Percentiles rank a stretch among this genome's conserved stretches.
Evolutionary conservation across 2,113 vertebrate species (phyloP).

Genomic region (Helogale parvula): DNA sequence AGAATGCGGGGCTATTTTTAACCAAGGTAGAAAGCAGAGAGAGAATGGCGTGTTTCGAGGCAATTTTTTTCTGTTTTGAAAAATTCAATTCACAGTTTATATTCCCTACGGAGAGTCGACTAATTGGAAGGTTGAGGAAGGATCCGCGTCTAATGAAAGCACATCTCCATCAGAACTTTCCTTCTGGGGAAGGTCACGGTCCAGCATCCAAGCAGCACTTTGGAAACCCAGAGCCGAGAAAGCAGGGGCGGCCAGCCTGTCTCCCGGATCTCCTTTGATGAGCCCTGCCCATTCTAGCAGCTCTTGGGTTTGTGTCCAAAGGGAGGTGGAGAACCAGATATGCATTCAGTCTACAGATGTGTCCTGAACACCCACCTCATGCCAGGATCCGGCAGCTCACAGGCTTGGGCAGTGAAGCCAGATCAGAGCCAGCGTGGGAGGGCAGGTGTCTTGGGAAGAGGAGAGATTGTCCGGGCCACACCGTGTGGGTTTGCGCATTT

Average conservation of each 20-base stretch:
- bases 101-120: conserved; percentile 36
- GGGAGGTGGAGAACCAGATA: background rate
- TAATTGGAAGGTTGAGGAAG: conserved; percentile 45
- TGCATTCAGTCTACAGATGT: background rate
- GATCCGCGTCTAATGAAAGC: background rate
- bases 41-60: conserved; percentile 63
- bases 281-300: background rate
- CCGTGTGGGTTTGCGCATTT: rapidly evolving
- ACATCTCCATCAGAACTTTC: background rate
- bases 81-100: conserved; percentile 63
- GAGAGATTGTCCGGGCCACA: background rate
- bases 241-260: background rate
- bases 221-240: background rate
- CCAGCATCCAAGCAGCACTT: background rate
- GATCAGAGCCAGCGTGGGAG: rapidly evolving
- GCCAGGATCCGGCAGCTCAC: background rate
- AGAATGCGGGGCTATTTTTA: conserved; percentile 70
- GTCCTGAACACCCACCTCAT: background rate
- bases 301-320: background rate
- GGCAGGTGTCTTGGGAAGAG: background rate
- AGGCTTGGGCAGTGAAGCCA: rapidly evolving
- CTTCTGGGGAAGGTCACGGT: rapidly evolving
- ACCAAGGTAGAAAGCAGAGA: conserved; percentile 15
- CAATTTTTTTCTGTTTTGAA: conserved; percentile 1
- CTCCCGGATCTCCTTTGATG: background rate